Evolutionary conservation across 2,888 invertebrate species (phyloP), one percentile per base, ranked within the genome.

Genomic region (Steinernema hermaphroditum): DNA sequence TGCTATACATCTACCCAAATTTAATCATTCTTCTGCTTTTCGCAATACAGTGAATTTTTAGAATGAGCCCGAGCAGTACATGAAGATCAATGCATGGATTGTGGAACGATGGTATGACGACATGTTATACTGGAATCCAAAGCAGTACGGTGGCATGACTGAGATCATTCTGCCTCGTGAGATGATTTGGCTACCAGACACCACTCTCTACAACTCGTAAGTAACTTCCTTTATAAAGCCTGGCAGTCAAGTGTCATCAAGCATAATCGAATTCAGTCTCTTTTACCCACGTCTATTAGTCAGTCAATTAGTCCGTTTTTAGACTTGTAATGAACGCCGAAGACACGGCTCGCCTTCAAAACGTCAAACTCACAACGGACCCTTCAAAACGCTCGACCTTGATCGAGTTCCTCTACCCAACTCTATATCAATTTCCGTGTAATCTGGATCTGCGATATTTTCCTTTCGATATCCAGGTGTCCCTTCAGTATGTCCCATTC

Each of bases 361-460:
- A 80, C 69, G 80, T 81, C 19, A 81, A 83, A 76, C 74, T 84
- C 41, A 81, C 78, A 8, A 80, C 82, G 0, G 32, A 74, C 12
- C 78, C 78, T n/a, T 71, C 75, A 43, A 72, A 72, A 8, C 78
- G 79, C 27, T 78, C 80, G 16, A 78, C 84, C 0, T 74, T 79
- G 22, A 77, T 83, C 12, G 81, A 82, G 44, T 68, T 83, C 0
- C 75, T 83, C n/a, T 84, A 84, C 50, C 84, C 84, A 27, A 83
- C 83, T 0, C 80, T 84, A 34, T 82, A 81, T 74, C 81, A 83
- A 44, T 73, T 82, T 27, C 75, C 77, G 1, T 83, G 83, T 72
- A 72, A 76, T 0, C 71, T 83, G 34, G 77, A 81, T 57, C 57
- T 81, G 9, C 46, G 70, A 54, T 78, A 79, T 54, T 81, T 82